Conservation (phyloP, 2,113 vertebrate genomes). For the Clarias batrachus region DNA sequence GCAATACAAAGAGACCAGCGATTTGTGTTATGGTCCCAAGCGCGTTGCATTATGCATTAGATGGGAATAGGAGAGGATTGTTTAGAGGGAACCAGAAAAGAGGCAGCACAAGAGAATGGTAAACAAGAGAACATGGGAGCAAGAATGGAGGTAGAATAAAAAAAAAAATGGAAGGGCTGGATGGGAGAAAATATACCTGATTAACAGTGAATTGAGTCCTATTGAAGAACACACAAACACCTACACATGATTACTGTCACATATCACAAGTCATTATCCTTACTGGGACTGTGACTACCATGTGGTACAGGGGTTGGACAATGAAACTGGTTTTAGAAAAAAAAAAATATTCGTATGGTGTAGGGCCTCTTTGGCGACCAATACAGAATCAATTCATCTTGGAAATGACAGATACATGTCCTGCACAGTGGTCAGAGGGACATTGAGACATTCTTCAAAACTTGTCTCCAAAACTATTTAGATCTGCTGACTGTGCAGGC, state of each 20-base stretch:
- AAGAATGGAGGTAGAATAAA: constrained; percentile 14
- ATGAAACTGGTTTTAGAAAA: no score
- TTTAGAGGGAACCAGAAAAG: constrained; percentile 49
- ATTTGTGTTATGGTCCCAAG: constrained; percentile 51
- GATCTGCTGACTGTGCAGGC: no score
- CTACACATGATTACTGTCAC: constrained; percentile 17
- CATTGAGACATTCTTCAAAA: no score
- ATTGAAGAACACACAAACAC: not conserved
- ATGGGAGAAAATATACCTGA: constrained; percentile 48
- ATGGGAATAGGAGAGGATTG: constrained; percentile 54
- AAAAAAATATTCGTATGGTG: no score
- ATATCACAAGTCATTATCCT: not conserved
- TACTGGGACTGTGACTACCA: not conserved
- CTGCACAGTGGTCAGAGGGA: no score
- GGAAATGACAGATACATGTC: no score
- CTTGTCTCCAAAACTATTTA: no score
- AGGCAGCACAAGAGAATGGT: constrained; percentile 47
- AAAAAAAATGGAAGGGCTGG: not conserved
- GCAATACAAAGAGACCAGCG: constrained; percentile 50
- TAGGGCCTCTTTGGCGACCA: no score
- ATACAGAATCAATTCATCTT: no score
- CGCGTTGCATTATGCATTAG: constrained; percentile 54
- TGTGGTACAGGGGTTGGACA: not conserved
- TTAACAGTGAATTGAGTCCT: constrained; percentile 47
- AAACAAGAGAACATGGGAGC: constrained; percentile 45